phyloP scores from a whole-genome alignment of 2,113 vertebrate species.

The Ameiurus melas region DNA sequence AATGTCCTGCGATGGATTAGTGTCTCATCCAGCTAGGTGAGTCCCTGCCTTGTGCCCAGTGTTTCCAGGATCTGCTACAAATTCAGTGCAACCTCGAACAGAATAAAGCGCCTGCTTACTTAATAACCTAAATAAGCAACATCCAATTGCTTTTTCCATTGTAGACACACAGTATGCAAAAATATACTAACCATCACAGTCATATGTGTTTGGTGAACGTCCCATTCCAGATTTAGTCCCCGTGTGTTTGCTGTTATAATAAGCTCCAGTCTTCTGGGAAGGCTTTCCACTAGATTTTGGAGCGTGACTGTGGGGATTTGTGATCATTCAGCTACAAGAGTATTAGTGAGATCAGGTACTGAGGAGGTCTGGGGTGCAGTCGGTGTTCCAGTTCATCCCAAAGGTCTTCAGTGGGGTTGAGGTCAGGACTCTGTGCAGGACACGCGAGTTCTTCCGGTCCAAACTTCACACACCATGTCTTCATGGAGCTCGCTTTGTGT shows the following conservation, averaged over 20 bases:
- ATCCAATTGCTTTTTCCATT: neutral
- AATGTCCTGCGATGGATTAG: neutral
- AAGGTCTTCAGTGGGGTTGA: constrained; percentile 1
- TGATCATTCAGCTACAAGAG: neutral
- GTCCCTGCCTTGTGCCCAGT: too few species aligned
- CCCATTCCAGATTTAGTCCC: neutral
- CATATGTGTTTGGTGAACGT: neutral
- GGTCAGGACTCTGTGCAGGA: neutral
- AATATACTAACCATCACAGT: neutral
- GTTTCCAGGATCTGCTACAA: too few species aligned
- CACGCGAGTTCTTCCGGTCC: neutral
- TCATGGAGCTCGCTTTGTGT: too few species aligned
- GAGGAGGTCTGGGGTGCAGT: neutral
- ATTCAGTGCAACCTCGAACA: too few species aligned
- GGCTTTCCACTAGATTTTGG: neutral
- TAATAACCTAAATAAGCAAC: neutral
- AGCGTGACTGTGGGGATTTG: neutral
- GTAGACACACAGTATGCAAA: neutral
- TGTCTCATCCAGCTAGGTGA: too few species aligned
- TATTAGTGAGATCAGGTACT: neutral
- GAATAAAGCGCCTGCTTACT: too few species aligned
- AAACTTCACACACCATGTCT: neutral
- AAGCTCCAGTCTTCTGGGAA: too few species aligned
- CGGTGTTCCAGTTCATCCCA: neutral
- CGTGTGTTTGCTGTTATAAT: too few species aligned